Percentiles rank a stretch among this genome's conserved stretches.
phyloP scores from a whole-genome alignment of 2,797 vertebrate species.

The Toxotes lorentzi region DNA sequence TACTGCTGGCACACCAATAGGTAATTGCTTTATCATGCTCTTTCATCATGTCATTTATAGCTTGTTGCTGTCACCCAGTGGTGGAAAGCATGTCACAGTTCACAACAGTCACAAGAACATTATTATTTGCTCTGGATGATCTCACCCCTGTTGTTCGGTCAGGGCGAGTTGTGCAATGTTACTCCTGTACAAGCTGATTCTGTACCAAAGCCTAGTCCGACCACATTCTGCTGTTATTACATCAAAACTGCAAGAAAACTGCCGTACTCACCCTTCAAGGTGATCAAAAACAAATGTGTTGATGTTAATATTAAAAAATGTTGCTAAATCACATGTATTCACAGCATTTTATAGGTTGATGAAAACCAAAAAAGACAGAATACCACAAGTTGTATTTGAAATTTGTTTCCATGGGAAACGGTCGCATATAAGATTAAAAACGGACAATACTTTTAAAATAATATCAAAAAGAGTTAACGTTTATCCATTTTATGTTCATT shows the following conservation, averaged over 20 bases:
- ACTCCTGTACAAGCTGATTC: not conserved
- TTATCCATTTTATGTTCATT: not conserved
- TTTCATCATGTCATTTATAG: not conserved
- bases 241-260: not conserved
- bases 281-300: not conserved
- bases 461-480: not conserved
- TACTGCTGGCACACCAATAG: not conserved
- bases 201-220: too few species aligned
- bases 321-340: not conserved
- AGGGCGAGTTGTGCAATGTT: not conserved
- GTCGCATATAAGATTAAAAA: too few species aligned
- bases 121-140: not conserved
- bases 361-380: not conserved
- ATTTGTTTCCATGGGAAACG: slow-evolving; percentile 33
- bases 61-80: slow-evolving; percentile 71
- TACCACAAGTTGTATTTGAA: not conserved
- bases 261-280: not conserved
- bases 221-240: not conserved
- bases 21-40: too few species aligned
- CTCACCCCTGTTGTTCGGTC: slow-evolving; percentile 26
- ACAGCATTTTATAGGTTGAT: too few species aligned
- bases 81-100: slow-evolving; percentile 26
- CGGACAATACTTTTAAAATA: not conserved
- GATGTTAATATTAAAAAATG: not conserved
- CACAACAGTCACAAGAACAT: not conserved